Evolutionary conservation across 2,113 vertebrate genomes (phyloP).

Genomic region (Psilopogon haemacephalus): DNA sequence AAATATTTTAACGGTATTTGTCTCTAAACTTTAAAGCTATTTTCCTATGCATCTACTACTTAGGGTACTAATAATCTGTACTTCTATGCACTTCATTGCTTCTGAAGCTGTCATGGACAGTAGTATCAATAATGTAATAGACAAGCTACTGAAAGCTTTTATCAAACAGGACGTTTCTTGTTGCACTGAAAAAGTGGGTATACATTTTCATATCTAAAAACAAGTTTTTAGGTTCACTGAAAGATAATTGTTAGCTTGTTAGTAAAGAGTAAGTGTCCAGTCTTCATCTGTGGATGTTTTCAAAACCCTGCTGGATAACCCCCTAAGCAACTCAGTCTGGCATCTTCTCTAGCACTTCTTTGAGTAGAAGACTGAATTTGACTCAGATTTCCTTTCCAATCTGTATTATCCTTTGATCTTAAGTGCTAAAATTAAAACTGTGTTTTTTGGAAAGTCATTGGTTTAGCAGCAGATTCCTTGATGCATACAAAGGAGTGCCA

Average conservation of each 20-base stretch:
- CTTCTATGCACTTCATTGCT: background rate
- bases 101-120: background rate
- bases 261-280: background rate
- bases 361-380: background rate
- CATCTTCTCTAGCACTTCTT: background rate
- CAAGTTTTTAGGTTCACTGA: background rate
- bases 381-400: background rate
- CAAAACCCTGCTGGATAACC: background rate
- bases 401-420: background rate
- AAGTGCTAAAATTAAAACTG: background rate
- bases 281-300: background rate
- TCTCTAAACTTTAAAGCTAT: background rate
- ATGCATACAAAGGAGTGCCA: background rate
- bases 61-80: background rate
- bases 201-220: background rate
- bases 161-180: background rate
- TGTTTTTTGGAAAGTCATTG: background rate
- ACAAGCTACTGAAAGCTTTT: background rate
- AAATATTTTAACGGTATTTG: background rate
- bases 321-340: accelerated
- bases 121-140: background rate
- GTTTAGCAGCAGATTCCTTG: background rate
- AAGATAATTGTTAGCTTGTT: background rate
- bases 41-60: background rate
- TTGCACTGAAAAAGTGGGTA: background rate